These are phyloP conservation scores for Archocentrus centrarchus DNA, from an alignment of 2,113 vertebrate genomes.

Conservation along the genomic window DNA sequence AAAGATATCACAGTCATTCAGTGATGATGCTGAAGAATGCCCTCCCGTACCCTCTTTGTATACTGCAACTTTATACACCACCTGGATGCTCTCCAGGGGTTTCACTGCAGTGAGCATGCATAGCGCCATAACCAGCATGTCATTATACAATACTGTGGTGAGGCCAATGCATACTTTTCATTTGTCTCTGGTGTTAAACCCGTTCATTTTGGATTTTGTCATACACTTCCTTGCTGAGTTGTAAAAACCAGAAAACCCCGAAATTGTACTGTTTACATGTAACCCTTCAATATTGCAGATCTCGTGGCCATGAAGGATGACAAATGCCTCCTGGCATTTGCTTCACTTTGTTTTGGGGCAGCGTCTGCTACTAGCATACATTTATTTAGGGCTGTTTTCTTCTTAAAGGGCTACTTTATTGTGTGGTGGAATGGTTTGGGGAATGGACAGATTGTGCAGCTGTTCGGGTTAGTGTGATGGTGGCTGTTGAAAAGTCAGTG, in stretches of 20 bases:
- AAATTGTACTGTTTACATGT: conserved; percentile 84
- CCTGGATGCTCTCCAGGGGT: conserved; percentile 67
- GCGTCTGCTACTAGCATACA: conserved; percentile 62
- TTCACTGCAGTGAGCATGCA: conserved; percentile 65
- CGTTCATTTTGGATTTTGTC: conserved; percentile 81
- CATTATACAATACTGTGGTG: conserved; percentile 83
- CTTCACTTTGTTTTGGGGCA: conserved; percentile 77
- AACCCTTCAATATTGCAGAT: conserved; percentile 78
- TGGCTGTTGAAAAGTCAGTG: conserved; percentile 33
- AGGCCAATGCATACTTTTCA: conserved; percentile 79
- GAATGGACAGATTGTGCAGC: conserved; percentile 57
- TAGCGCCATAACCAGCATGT: conserved; percentile 73
- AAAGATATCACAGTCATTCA: background rate
- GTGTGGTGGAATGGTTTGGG: conserved; percentile 55
- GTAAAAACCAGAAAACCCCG: conserved; percentile 82
- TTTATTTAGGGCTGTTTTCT: conserved; percentile 75
- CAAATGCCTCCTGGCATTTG: conserved; percentile 74
- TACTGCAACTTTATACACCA: conserved; percentile 53
- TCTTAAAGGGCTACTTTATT: conserved; percentile 61
- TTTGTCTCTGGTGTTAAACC: conserved; percentile 83
- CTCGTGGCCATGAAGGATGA: conserved; percentile 75
- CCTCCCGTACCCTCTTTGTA: conserved; percentile 43
- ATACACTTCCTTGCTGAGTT: conserved; percentile 77
- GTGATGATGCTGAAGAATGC: conserved; percentile 32
- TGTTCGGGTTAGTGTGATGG: conserved; percentile 62